Conservation (phyloP, 1,140 invertebrate genomes). For the Meloidogyne chitwoodi region DNA sequence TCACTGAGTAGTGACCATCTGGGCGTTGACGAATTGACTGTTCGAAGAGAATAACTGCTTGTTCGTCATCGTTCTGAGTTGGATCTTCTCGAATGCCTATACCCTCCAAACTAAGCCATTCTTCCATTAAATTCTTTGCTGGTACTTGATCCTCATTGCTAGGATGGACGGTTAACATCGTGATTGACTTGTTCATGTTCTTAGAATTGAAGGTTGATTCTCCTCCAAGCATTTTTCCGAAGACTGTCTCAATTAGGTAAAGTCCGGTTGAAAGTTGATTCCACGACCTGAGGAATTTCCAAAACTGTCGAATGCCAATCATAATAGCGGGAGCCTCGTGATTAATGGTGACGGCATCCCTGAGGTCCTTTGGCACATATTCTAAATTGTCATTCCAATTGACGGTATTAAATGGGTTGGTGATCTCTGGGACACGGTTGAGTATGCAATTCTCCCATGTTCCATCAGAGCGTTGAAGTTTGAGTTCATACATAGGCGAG, state of each 20-base stretch:
- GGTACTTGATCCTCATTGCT: background rate
- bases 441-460: no score
- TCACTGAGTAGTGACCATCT: constrained; percentile 16
- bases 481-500: background rate
- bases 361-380: background rate
- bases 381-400: background rate
- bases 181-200: background rate
- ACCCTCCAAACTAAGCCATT: background rate
- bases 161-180: background rate
- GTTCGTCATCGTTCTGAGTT: constrained; percentile 21
- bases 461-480: background rate
- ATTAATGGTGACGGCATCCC: background rate
- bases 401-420: background rate
- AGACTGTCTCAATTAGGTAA: no score
- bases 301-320: background rate
- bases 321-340: no score
- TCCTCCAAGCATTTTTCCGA: background rate
- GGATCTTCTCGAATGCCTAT: constrained; percentile 32
- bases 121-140: background rate
- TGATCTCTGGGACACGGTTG: background rate
- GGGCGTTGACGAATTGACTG: constrained; percentile 1
- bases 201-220: background rate
- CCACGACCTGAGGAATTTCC: background rate
- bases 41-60: constrained; percentile 16
- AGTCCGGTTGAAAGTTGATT: no score